These are phyloP conservation scores for Sciaenops ocellatus DNA, from an alignment of 2,797 vertebrate species.

Conservation along the genomic window DNA sequence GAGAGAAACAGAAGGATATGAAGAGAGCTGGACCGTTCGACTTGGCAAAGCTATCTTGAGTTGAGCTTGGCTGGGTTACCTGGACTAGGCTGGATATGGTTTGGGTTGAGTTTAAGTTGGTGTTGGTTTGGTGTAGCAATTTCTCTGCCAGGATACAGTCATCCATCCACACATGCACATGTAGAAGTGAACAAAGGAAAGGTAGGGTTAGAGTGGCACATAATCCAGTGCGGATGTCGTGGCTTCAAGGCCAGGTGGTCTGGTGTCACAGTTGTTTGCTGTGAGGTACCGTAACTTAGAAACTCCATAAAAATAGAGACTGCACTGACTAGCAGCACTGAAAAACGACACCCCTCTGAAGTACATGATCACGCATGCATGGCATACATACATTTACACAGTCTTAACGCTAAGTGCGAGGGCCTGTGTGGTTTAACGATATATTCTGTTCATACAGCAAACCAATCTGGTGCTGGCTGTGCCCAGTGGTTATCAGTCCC, in stretches of 20 bases:
- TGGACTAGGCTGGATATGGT: conserved; percentile 60
- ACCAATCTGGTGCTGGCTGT: conserved; percentile 55
- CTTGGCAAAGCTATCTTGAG: conserved; percentile 76
- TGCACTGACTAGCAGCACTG: conserved; percentile 81
- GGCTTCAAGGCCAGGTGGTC: conserved; percentile 57
- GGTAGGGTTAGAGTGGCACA: conserved; percentile 67
- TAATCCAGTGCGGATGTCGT: conserved; percentile 61
- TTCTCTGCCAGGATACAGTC: conserved; percentile 68
- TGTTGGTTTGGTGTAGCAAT: conserved; percentile 59
- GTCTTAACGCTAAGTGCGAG: conserved; percentile 42
- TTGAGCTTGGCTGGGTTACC: conserved; percentile 77
- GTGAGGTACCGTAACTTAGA: conserved; percentile 64
- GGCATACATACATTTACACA: conserved; percentile 52
- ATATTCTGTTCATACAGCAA: conserved; percentile 50
- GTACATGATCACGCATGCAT: conserved; percentile 66
- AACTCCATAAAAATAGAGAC: conserved; percentile 72
- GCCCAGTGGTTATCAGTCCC: conserved; percentile 61
- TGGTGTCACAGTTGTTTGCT: conserved; percentile 63
- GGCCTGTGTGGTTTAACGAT: conserved; percentile 47
- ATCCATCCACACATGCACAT: conserved; percentile 73
- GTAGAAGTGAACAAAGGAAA: conserved; percentile 52
- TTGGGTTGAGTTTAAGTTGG: conserved; percentile 60
- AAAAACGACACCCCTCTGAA: conserved; percentile 61
- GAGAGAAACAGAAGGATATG: conserved; percentile 28
- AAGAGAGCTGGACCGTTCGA: conserved; percentile 67